These are phyloP conservation scores for Drosophila erecta DNA, from an alignment of 1,140 invertebrate genomes.

Conservation along the genomic window DNA sequence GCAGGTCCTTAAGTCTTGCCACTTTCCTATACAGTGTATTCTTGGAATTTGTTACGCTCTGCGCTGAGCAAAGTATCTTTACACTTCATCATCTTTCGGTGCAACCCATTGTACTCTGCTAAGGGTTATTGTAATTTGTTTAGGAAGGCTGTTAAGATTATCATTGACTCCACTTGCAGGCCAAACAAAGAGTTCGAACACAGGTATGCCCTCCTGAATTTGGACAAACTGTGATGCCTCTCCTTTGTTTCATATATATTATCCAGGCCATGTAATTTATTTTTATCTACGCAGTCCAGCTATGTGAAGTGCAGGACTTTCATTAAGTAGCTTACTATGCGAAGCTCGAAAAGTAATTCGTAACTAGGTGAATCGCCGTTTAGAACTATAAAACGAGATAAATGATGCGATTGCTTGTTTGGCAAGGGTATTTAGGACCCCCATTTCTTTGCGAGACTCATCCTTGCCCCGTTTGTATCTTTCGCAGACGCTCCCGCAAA, in stretches of 20 bases:
- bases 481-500: slow-evolving; percentile 88
- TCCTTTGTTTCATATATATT: too few relatives aligned
- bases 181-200: not conserved
- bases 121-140: not conserved
- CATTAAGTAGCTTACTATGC: too few relatives aligned
- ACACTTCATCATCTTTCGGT: slow-evolving; percentile 31
- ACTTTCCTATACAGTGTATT: slow-evolving; percentile 29
- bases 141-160: not conserved
- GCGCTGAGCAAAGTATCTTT: slow-evolving; percentile 7
- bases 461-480: not conserved
- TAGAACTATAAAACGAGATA: not conserved
- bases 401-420: slow-evolving; percentile 10
- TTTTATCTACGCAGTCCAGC: too few relatives aligned
- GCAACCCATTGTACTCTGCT: slow-evolving; percentile 20
- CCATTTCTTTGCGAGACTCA: slow-evolving; percentile 4
- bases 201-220: too few relatives aligned
- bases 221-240: too few relatives aligned
- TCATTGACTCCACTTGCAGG: not conserved
- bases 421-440: slow-evolving; percentile 13
- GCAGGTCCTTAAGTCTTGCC: slow-evolving; percentile 50
- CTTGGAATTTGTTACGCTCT: slow-evolving; percentile 32
- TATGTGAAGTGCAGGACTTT: too few relatives aligned
- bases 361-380: too few relatives aligned
- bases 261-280: too few relatives aligned
- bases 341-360: too few relatives aligned